A percentile compares a stretch with the other conserved stretches of the same genome.
phyloP scores from a whole-genome alignment of 2,888 invertebrate genomes.

The Nemurella pictetii region DNA sequence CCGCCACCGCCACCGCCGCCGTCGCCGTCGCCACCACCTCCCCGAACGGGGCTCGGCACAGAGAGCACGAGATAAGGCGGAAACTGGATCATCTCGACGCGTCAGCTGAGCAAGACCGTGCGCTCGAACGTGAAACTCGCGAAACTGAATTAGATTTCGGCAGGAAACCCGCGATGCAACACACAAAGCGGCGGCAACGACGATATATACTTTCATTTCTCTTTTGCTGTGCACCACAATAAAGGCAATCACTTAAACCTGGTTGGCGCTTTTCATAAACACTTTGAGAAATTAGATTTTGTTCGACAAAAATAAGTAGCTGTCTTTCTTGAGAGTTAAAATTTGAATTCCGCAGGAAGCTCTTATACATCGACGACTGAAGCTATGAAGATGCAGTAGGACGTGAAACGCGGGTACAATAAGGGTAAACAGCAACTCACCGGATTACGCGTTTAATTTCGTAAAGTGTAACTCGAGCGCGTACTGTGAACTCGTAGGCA shows the following conservation, averaged over 20 bases:
- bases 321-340: not conserved
- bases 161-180: not conserved
- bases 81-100: too few relatives aligned
- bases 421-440: too few relatives aligned
- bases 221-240: not conserved
- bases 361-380: too few relatives aligned
- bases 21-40: not conserved
- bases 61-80: too few relatives aligned
- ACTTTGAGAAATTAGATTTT: slow-evolving; percentile 9
- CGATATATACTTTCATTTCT: too few relatives aligned
- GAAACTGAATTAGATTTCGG: not conserved
- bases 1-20: not conserved
- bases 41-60: too few relatives aligned
- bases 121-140: not conserved
- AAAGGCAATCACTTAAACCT: not conserved
- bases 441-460: too few relatives aligned
- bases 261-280: not conserved
- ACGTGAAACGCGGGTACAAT: too few relatives aligned
- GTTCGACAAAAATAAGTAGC: not conserved
- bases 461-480: not conserved
- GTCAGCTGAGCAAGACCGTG: not conserved
- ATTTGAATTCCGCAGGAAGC: not conserved
- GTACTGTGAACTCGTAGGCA: not conserved
- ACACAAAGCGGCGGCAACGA: not conserved
- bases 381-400: too few relatives aligned